Evolutionary conservation across 2,888 invertebrate species (phyloP), one percentile per base, ranked within the genome.

Genomic region (Leucophora obtusa): DNA sequence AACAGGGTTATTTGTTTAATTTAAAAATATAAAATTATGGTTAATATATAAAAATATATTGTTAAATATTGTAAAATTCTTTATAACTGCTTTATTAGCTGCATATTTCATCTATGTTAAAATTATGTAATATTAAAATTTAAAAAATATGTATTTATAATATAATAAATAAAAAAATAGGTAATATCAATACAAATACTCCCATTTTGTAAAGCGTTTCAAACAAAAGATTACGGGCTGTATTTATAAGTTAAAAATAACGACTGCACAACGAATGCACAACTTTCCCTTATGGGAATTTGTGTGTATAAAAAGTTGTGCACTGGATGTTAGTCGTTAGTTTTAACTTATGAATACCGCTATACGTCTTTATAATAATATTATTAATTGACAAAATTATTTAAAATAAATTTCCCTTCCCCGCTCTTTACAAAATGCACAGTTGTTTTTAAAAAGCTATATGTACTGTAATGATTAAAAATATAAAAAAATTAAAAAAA

Each of bases 1-100:
- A 70, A 76, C 71, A 80, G 71, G 75, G 72, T 80, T 80, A 76
- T 69, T 58, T 72, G 53, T 76, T 76, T 80, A 80, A 62, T 74
- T 76, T 47, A 66, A 69, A 79, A 82, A 4, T 38, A 75, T 82
- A 75, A 60, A 50, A 43, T 50, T 53, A 72, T 59, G 65, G 54
- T 78, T 60, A 66, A 50, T 54, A 71, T 11, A 21, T 43, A n/a
- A 28, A 77, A 68, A 63, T 50, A 62, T 15, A 73, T 35, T 68
- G 60, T 63, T 47, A 75, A 68, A 75, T 38, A 66, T 58, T 69
- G 51, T 63, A 74, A 73, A 66, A 63, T 33, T 62, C 62, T 62
- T 73, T 71, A 65, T 33, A 72, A 73, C 50, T 76, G 76, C 73
- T 73, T 77, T 70, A 65, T 76, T 69, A 80, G 68, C 54, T 62